Conservation (phyloP, 2,113 vertebrate genomes). For the Sula dactylatra region DNA sequence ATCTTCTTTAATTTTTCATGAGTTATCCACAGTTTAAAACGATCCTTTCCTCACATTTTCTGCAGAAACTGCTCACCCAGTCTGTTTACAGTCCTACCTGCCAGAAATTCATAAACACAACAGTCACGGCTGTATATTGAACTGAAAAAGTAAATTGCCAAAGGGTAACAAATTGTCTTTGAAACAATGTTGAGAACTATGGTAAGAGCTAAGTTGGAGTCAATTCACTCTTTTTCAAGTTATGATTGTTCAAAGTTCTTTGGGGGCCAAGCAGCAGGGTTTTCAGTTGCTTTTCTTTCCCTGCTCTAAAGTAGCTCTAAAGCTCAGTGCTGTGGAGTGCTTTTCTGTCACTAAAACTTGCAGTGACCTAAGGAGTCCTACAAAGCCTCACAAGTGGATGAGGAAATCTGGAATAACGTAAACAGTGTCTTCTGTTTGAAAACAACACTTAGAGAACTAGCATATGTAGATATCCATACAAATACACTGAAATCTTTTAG, state of each 20-base stretch:
- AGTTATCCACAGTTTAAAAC: background rate
- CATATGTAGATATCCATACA: background rate
- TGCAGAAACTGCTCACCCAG: background rate
- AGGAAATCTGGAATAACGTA: background rate
- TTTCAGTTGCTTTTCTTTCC: background rate
- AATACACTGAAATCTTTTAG: background rate
- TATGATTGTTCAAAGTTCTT: background rate
- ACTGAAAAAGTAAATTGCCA: background rate
- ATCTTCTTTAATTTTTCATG: background rate
- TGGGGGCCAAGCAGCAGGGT: background rate
- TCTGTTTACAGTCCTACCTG: background rate
- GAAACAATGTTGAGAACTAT: background rate
- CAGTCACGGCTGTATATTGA: background rate
- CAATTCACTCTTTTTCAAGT: background rate
- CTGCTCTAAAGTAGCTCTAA: background rate
- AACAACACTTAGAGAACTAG: background rate
- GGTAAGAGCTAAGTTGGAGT: background rate
- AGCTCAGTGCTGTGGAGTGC: background rate
- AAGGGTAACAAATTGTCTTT: background rate
- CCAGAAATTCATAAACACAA: background rate
- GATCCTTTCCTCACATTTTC: background rate
- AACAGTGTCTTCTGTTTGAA: background rate
- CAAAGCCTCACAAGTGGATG: background rate
- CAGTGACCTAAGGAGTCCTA: background rate
- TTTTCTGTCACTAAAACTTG: background rate